These are phyloP conservation scores for Venustoraphidia nigricollis DNA, from an alignment of 2,888 invertebrate species.

Conservation along the genomic window DNA sequence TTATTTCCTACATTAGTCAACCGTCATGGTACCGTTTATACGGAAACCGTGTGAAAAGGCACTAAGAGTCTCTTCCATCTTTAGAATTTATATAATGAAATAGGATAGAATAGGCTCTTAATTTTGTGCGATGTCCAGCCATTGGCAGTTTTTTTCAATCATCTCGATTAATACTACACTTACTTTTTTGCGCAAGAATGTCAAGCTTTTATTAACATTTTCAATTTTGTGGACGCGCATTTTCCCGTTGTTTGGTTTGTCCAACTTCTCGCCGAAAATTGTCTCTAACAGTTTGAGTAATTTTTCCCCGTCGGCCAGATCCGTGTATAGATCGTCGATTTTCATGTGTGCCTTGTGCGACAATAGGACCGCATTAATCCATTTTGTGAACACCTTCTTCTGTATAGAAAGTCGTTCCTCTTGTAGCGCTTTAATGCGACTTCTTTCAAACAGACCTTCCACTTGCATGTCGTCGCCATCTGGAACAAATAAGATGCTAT, in stretches of 20 bases:
- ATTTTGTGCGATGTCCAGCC: no score
- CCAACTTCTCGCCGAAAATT: constrained; percentile 94
- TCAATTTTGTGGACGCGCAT: constrained; percentile 98
- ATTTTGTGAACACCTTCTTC: constrained; percentile 99
- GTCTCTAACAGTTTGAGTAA: constrained; percentile 89
- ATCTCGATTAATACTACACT: constrained; percentile 11
- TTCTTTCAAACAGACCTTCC: constrained; percentile 70
- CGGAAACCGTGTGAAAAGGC: no score
- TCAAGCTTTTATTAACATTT: constrained; percentile 94
- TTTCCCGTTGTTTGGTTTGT: constrained; percentile 87
- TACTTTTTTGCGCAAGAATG: constrained; percentile 89
- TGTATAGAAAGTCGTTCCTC: constrained; percentile 96
- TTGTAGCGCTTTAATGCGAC: constrained; percentile 89
- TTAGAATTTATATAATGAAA: no score
- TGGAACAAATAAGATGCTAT: no score
- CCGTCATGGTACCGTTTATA: no score
- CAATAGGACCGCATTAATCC: constrained; percentile 93
- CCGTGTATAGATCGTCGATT: constrained; percentile 91
- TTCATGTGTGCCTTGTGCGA: constrained; percentile 88
- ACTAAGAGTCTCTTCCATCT: no score
- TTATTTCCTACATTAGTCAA: no score
- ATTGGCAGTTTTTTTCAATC: no score
- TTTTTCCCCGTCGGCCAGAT: constrained; percentile 90
- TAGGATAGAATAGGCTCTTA: no score
- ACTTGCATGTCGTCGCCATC: constrained; percentile 8